Conservation (phyloP, 2,888 invertebrate genomes). For the Syrista parreyssii region DNA sequence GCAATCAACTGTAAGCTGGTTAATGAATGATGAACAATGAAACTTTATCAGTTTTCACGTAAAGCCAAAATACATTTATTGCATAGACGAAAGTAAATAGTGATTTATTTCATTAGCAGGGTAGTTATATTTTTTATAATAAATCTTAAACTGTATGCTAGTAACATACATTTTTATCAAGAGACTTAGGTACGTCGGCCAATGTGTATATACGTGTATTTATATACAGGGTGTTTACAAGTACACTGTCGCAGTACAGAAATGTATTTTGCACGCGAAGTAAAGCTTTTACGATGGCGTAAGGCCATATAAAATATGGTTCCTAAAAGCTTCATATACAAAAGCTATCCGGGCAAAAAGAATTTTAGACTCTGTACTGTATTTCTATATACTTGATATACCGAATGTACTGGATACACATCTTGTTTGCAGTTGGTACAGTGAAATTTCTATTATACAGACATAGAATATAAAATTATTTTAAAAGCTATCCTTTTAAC, state of each 20-base stretch:
- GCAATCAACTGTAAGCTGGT: neutral
- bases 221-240: neutral
- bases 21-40: neutral
- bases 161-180: neutral
- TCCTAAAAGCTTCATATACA: neutral
- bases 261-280: neutral
- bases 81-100: neutral
- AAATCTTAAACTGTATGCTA: neutral
- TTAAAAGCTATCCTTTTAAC: neutral
- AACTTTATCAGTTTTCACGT: neutral
- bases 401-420: too few species aligned
- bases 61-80: neutral
- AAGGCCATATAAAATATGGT: neutral
- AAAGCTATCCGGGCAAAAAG: neutral
- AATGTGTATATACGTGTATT: neutral
- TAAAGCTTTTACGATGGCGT: neutral
- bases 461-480: neutral
- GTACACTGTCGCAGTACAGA: neutral
- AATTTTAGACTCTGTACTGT: neutral
- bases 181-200: neutral
- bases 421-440: neutral
- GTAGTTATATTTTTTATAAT: neutral
- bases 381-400: too few species aligned
- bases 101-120: neutral
- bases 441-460: neutral